These are phyloP conservation scores for Hipposideros larvatus DNA, from an alignment of 2,797 vertebrate species.

Conservation along the genomic window DNA sequence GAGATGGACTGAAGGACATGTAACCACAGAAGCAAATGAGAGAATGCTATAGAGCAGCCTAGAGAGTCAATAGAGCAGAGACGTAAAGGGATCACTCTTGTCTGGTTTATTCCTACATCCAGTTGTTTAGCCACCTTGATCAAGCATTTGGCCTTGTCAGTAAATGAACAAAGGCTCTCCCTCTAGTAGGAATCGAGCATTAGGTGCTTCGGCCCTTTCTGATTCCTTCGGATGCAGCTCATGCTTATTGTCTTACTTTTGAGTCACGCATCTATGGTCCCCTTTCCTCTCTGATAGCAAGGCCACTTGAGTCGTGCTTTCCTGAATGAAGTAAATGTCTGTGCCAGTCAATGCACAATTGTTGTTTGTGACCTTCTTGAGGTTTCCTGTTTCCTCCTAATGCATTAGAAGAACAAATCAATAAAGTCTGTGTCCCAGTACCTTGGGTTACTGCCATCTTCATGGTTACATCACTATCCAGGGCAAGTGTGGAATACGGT, in stretches of 20 bases:
- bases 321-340: conserved; percentile 69
- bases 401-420: conserved; percentile 86
- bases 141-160: background rate
- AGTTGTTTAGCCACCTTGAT: background rate
- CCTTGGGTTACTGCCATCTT: conserved; percentile 83
- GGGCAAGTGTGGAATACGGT: background rate
- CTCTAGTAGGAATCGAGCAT: conserved; percentile 44
- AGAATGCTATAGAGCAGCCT: background rate
- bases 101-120: background rate
- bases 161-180: background rate
- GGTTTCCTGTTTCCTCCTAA: conserved; percentile 81
- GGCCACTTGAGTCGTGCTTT: conserved; percentile 52
- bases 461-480: conserved; percentile 61
- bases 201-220: conserved; percentile 16
- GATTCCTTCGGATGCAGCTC: background rate
- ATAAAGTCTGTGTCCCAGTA: conserved; percentile 83
- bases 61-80: background rate
- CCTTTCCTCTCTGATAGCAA: conserved; percentile 58
- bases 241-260: conserved; percentile 40
- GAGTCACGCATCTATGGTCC: background rate
- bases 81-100: background rate
- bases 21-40: background rate
- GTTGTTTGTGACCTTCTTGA: conserved; percentile 79
- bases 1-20: background rate
- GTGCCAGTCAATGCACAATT: conserved; percentile 72